phyloP scores from a whole-genome alignment of 2,113 vertebrate genomes.

The Pithys albifrons region DNA sequence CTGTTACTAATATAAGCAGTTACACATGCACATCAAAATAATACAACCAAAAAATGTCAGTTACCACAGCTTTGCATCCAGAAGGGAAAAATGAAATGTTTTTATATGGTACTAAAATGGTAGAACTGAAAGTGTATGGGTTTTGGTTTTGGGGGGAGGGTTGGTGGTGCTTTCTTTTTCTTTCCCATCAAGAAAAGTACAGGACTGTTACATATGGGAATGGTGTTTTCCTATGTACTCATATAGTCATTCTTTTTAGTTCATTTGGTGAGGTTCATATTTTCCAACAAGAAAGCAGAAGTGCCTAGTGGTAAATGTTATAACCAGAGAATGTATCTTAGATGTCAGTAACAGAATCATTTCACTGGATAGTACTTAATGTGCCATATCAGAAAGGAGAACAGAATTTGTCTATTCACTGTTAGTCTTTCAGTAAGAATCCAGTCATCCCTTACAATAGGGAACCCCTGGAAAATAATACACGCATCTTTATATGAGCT shows the following conservation, averaged over 20 bases:
- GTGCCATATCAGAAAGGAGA: background rate
- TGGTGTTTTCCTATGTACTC: background rate
- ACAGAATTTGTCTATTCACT: background rate
- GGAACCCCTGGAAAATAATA: background rate
- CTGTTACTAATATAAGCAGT: background rate
- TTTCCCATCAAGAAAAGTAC: background rate
- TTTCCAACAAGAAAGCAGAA: conserved; percentile 8
- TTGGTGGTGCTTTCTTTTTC: background rate
- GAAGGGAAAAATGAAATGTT: background rate
- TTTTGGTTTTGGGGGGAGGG: background rate
- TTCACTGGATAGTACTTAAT: background rate
- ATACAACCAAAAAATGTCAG: background rate
- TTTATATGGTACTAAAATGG: background rate
- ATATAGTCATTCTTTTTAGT: background rate
- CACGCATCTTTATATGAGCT: background rate
- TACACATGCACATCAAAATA: background rate
- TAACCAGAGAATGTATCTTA: background rate
- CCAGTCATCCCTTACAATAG: background rate
- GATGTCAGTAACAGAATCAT: background rate
- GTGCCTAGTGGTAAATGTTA: background rate
- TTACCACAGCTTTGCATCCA: background rate
- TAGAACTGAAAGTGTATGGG: background rate
- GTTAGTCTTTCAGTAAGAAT: background rate
- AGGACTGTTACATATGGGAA: background rate
- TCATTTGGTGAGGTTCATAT: background rate